Evolutionary conservation across 2,113 vertebrate species (phyloP).

Genomic region (Merops nubicus): DNA sequence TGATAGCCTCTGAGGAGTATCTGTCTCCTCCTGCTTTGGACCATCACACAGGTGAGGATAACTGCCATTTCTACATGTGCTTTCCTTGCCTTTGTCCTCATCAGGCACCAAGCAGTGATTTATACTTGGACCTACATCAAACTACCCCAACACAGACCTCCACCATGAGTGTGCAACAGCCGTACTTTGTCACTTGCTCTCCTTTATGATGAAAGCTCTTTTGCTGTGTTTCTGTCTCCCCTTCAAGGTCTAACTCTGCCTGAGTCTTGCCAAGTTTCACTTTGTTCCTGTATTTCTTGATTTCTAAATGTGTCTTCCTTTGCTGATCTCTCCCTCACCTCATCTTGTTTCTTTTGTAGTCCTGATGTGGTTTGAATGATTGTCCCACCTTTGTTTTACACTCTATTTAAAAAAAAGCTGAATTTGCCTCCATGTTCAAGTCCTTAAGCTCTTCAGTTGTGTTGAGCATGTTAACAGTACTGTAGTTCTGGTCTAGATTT

Average conservation of each 20-base stretch:
- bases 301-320: background rate
- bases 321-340: background rate
- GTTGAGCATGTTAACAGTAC: background rate
- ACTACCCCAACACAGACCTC: background rate
- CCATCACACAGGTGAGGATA: background rate
- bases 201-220: background rate
- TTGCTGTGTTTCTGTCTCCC: background rate
- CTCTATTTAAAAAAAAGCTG: background rate
- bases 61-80: background rate
- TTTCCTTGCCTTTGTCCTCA: background rate
- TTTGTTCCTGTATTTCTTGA: background rate
- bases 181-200: background rate
- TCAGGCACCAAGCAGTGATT: background rate
- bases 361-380: background rate
- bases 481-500: background rate
- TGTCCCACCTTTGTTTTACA: background rate
- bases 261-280: background rate
- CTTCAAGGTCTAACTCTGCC: background rate
- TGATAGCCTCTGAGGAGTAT: background rate
- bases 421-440: background rate
- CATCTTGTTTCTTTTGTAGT: background rate
- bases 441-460: background rate
- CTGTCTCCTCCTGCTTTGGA: background rate
- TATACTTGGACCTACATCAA: background rate
- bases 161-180: fast-evolving